A percentile compares a stretch with the other conserved stretches of the same genome.
phyloP scores from a whole-genome alignment of 2,797 vertebrate genomes.

The Coracias cyanogaster region DNA sequence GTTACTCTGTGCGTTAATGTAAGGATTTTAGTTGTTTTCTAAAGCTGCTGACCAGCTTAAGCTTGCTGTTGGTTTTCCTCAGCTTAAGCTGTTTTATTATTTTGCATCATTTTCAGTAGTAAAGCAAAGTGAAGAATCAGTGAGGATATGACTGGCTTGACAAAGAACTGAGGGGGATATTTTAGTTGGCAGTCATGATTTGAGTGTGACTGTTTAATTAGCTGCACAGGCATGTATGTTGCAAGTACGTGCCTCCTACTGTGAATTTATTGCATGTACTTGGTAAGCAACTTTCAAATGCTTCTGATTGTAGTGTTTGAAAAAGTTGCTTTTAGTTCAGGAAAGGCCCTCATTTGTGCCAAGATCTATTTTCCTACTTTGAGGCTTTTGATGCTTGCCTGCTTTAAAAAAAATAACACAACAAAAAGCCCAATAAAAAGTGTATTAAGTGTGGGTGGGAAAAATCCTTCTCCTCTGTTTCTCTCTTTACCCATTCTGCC shows the following conservation, averaged over 20 bases:
- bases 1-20: neutral
- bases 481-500: neutral
- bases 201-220: constrained; percentile 47
- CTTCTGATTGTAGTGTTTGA: constrained; percentile 23
- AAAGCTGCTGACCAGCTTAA: constrained; percentile 7
- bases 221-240: constrained; percentile 14
- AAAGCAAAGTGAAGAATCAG: neutral
- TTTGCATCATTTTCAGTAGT: neutral
- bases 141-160: neutral
- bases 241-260: constrained; percentile 38
- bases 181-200: neutral
- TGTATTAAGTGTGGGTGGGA: neutral
- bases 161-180: neutral
- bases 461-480: neutral
- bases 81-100: neutral
- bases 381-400: constrained; percentile 28
- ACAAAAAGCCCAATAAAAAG: neutral
- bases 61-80: constrained; percentile 6
- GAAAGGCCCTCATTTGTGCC: constrained; percentile 15
- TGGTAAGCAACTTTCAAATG: constrained; percentile 51
- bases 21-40: constrained; percentile 25
- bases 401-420: neutral
- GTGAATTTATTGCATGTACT: constrained; percentile 46
- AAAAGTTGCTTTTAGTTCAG: constrained; percentile 36
- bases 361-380: constrained; percentile 36